phyloP scores from a whole-genome alignment of 53 echinoderm and acorn worm genomes.

The Holothuria leucospilota region DNA sequence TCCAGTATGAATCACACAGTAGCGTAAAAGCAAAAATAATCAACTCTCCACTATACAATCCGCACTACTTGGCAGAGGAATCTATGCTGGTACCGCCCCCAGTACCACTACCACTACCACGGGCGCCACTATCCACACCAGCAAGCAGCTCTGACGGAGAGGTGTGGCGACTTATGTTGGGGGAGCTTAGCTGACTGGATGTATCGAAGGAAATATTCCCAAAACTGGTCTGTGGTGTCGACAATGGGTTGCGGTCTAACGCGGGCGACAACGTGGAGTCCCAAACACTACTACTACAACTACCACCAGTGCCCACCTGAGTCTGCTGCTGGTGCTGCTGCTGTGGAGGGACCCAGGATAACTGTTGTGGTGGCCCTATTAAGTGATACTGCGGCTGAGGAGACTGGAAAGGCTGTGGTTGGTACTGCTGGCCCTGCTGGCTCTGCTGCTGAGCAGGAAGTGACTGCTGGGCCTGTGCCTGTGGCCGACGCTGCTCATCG shows the following conservation, averaged over 20 bases:
- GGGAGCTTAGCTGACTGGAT: slow-evolving; percentile 14
- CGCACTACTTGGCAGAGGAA: no score
- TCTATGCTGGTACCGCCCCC: no score
- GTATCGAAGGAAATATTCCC: slow-evolving; percentile 14
- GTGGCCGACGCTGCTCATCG: neutral
- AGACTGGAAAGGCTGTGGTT: slow-evolving; percentile 14
- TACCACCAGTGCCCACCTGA: slow-evolving; percentile 10
- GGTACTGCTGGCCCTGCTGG: neutral
- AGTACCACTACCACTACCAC: neutral
- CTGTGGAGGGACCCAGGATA: neutral
- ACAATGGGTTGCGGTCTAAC: neutral
- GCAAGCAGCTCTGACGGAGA: slow-evolving; percentile 6
- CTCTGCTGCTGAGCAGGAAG: slow-evolving; percentile 12
- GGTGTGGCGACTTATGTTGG: slow-evolving; percentile 14
- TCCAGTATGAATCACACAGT: no score
- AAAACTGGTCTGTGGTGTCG: slow-evolving; percentile 14
- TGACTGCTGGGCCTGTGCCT: slow-evolving; percentile 3
- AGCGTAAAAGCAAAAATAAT: no score
- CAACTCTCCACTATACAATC: no score
- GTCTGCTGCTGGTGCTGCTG: neutral
- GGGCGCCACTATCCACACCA: slow-evolving; percentile 5
- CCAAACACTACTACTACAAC: slow-evolving; percentile 10
- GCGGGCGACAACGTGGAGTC: slow-evolving; percentile 6
- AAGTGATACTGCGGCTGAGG: slow-evolving; percentile 6
- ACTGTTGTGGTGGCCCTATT: slow-evolving; percentile 4